phyloP scores from a whole-genome alignment of 2,888 invertebrate genomes.

The Cephus rjabovi region DNA sequence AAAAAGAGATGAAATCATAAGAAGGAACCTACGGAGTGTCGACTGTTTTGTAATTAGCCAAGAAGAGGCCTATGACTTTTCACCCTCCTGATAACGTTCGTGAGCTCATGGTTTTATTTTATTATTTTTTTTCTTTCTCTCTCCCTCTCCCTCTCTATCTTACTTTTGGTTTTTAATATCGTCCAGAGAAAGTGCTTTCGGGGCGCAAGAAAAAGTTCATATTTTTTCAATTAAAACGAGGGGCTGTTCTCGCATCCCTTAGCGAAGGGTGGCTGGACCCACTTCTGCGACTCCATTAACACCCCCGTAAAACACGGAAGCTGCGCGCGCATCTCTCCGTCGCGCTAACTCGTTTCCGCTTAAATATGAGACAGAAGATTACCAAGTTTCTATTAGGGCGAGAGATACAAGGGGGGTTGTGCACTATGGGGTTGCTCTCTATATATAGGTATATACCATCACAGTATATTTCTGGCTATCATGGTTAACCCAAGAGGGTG shows the following conservation, averaged over 20 bases:
- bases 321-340: constrained; percentile 1
- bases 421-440: not conserved
- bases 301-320: constrained; percentile 43
- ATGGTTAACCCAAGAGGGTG: not conserved
- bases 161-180: not conserved
- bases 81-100: not conserved
- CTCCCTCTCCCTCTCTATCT: not conserved
- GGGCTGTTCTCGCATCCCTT: constrained; percentile 13
- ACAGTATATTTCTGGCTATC: not conserved
- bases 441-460: not conserved
- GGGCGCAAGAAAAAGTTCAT: constrained; percentile 60
- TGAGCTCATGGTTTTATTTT: not conserved
- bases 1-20: not conserved
- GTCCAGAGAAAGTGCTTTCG: constrained; percentile 51
- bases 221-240: constrained; percentile 64
- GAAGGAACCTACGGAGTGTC: constrained; percentile 26
- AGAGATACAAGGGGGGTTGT: not conserved
- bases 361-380: constrained; percentile 42
- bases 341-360: constrained; percentile 30
- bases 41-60: constrained; percentile 41
- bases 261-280: constrained; percentile 21
- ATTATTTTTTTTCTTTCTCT: not conserved
- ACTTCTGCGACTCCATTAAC: constrained; percentile 57
- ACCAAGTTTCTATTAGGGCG: constrained; percentile 24
- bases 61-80: constrained; percentile 32